A percentile compares a stretch with the other conserved stretches of the same genome.
Conservation (phyloP, 2,797 vertebrate species). For the Cossypha niveicapilla region DNA sequence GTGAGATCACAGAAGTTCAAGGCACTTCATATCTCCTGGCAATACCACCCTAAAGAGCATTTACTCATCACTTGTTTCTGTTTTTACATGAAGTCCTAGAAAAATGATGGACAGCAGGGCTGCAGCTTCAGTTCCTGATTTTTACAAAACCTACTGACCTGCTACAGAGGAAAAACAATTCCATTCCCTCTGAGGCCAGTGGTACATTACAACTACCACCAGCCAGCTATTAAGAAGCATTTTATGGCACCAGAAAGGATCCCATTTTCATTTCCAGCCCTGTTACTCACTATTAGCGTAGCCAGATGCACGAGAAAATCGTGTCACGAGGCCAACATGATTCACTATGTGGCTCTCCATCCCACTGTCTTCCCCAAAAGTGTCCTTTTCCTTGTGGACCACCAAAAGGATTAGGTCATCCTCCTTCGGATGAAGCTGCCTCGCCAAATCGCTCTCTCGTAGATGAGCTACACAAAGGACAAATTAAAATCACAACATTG, state of each 20-base stretch:
- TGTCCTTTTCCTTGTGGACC: slow-evolving; percentile 59
- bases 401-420: slow-evolving; percentile 82
- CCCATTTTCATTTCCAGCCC: neutral
- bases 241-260: neutral
- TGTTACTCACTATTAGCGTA: slow-evolving; percentile 56
- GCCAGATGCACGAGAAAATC: slow-evolving; percentile 58
- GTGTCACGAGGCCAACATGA: slow-evolving; percentile 75
- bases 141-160: neutral
- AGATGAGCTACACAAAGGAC: slow-evolving; percentile 24
- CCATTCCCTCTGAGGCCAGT: neutral
- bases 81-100: neutral
- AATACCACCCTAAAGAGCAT: neutral
- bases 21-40: neutral
- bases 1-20: neutral
- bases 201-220: neutral
- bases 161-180: neutral
- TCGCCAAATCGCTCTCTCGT: slow-evolving; percentile 61
- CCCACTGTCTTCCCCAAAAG: slow-evolving; percentile 20
- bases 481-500: neutral
- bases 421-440: slow-evolving; percentile 81
- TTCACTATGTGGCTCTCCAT: neutral
- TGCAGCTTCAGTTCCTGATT: neutral
- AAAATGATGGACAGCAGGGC: neutral
- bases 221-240: neutral
- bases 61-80: neutral